Percentiles rank a stretch among this genome's conserved stretches.
These are phyloP conservation scores for Zoanthus gigantus DNA, from an alignment of 92 coral and sea anemone genomes.

Conservation along the genomic window DNA sequence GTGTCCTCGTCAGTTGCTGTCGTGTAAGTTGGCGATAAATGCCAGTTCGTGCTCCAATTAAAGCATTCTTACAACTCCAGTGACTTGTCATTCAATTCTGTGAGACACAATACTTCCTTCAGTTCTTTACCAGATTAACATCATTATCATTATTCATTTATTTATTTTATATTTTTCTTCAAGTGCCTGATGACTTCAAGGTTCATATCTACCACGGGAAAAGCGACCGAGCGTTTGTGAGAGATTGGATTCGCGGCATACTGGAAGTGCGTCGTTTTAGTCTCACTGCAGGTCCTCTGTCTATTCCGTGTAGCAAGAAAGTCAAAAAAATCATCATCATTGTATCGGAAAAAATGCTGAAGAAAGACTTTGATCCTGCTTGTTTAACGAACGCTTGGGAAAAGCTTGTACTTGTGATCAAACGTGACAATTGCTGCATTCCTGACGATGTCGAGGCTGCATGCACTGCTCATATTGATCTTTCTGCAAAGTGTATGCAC, in stretches of 20 bases:
- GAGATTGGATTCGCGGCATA: constrained; percentile 75
- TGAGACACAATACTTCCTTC: too few species aligned
- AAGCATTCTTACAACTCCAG: too few species aligned
- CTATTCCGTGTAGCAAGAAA: constrained; percentile 49
- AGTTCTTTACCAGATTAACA: too few species aligned
- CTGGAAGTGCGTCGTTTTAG: constrained; percentile 72
- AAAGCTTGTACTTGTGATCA: constrained; percentile 55
- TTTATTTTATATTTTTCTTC: not conserved
- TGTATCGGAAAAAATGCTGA: constrained; percentile 65
- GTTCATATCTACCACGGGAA: constrained; percentile 82
- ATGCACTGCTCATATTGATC: constrained; percentile 27
- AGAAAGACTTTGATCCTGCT: constrained; percentile 16
- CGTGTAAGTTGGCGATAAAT: too few species aligned
- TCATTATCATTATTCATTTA: too few species aligned
- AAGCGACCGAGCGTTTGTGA: constrained; percentile 70
- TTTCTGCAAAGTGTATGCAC: not conserved
- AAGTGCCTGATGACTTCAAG: constrained; percentile 74
- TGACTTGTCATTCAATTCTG: too few species aligned
- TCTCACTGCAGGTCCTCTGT: constrained; percentile 63
- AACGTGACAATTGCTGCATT: constrained; percentile 39
- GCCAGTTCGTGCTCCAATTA: too few species aligned
- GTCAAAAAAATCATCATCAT: constrained; percentile 60
- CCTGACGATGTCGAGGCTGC: constrained; percentile 44
- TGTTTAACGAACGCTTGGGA: constrained; percentile 23
- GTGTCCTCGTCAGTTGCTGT: too few species aligned